Base-by-base conservation (phyloP, 2,113 vertebrate genomes). In the Pantherophis guttatus region DNA sequence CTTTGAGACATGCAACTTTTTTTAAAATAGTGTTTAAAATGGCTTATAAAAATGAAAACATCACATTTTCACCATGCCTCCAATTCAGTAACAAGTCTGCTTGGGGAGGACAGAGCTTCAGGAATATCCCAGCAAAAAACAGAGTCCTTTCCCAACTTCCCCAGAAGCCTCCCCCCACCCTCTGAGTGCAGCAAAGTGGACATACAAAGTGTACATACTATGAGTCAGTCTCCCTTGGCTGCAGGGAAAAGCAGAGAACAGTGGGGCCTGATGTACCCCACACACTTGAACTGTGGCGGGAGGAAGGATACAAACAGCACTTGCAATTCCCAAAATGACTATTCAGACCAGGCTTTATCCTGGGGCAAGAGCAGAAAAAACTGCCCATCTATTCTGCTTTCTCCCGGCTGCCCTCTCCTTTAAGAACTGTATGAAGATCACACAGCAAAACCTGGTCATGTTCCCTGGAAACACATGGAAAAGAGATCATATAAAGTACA, bases 291-390 rank as follows among this genome's bases (percentile, higher is more conserved):
- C 48, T 48, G 88, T 58, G 88, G 75, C 23, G 57, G 89, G 89
- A 90, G 92, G 81, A 90, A 93, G 75, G 88, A 93, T n/a, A 90
- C 57, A 93, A 90, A 93, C n/a, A 93, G 92, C 21, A 90, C 55
- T 93, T 59, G 92, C 88, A 93, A 87, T 85, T 29, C 92, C 92
- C 50, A 59, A 39, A 90, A 26, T 23, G 12, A 86, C 88, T n/a
- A 10, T 2, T 50, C 11, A 50, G 29, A 12, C 21, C 13, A 62
- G 75, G 55, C 92, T 65, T 62, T 26, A 12, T 54, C 24, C 88
- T 11, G 92, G 50, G 23, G 33, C 29, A 53, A 26, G 12, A 7
- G 3, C 65, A 52, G 44, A n/a, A 89, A 33, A 29, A 26, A 39
- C 0, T 39, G 70, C 55, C 57, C 57, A 4, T 21, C 44, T 9